Conservation (phyloP, 2,888 invertebrate genomes). For the Lasioglossum lativentre region DNA sequence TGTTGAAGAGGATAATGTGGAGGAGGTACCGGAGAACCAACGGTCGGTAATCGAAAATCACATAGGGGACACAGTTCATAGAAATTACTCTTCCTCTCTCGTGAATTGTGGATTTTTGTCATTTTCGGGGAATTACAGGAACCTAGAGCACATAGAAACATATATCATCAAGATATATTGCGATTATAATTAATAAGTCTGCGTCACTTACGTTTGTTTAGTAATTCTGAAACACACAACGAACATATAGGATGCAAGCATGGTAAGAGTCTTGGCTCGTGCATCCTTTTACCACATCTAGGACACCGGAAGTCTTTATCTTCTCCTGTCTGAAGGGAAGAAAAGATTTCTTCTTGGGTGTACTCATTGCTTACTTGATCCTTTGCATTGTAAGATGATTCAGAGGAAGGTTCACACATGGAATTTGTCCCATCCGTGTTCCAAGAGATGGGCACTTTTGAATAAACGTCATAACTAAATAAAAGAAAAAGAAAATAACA, state of each 20-base stretch:
- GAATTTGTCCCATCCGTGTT: slow-evolving; percentile 24
- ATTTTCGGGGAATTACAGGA: slow-evolving; percentile 8
- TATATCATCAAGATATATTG: background rate
- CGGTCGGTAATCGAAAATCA: slow-evolving; percentile 76
- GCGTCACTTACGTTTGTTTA: slow-evolving; percentile 57
- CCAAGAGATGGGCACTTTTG: slow-evolving; percentile 19
- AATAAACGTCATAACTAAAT: slow-evolving; percentile 45
- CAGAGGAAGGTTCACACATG: slow-evolving; percentile 27
- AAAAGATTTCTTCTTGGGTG: slow-evolving; percentile 19
- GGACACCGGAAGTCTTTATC: slow-evolving; percentile 72
- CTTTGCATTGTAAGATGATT: slow-evolving; percentile 24
- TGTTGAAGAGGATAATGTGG: slow-evolving; percentile 82
- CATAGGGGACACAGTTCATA: slow-evolving; percentile 79
- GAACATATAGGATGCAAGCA: slow-evolving; percentile 81
- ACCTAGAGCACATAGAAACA: slow-evolving; percentile 24
- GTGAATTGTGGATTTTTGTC: background rate
- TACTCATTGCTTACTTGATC: slow-evolving; percentile 10
- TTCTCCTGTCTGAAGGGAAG: slow-evolving; percentile 13
- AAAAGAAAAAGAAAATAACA: background rate
- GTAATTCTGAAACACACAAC: slow-evolving; percentile 77
- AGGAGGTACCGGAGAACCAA: slow-evolving; percentile 71
- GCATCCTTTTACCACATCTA: slow-evolving; percentile 78
- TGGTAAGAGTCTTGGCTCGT: slow-evolving; percentile 80
- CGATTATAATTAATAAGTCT: background rate
- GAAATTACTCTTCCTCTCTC: slow-evolving; percentile 17